Percentiles rank a stretch among this genome's conserved stretches.
Evolutionary conservation across 2,888 invertebrate species (phyloP).

Genomic region (Eudemis profundana): DNA sequence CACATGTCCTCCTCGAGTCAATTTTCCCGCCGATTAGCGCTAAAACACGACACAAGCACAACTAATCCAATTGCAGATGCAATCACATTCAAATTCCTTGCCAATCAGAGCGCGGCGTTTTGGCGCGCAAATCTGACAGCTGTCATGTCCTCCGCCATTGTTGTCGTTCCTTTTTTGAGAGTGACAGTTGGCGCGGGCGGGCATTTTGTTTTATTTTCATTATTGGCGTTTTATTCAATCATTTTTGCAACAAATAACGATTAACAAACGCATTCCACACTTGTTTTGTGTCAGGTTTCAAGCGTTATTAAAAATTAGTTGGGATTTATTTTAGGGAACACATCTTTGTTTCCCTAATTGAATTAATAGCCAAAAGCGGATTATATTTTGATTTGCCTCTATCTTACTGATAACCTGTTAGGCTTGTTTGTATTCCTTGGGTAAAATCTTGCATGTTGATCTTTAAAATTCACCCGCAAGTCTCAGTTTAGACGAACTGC

Average conservation of each 20-base stretch:
- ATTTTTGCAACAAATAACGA: conserved; percentile 55
- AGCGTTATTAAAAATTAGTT: neutral
- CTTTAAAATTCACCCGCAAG: too few relatives aligned
- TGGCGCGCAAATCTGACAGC: conserved; percentile 75
- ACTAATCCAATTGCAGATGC: conserved; percentile 67
- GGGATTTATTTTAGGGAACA: neutral
- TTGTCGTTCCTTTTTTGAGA: conserved; percentile 71
- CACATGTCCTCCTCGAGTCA: conserved; percentile 62
- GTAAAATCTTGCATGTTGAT: too few relatives aligned
- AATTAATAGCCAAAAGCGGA: neutral
- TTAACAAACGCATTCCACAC: conserved; percentile 21
- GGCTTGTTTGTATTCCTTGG: too few relatives aligned
- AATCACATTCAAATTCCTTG: conserved; percentile 64
- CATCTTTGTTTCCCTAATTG: neutral
- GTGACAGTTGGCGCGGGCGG: conserved; percentile 75
- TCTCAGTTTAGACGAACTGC: too few relatives aligned
- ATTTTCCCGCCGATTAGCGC: conserved; percentile 72
- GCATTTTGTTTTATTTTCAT: conserved; percentile 59
- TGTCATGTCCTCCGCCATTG: conserved; percentile 73
- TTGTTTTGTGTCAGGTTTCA: conserved; percentile 33
- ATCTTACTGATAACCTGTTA: too few relatives aligned
- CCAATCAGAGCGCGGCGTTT: conserved; percentile 60
- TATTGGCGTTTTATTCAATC: conserved; percentile 67
- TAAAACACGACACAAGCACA: conserved; percentile 75
- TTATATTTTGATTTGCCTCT: too few relatives aligned